Conservation (phyloP, 2,797 vertebrate genomes). For the Pogonophryne albipinna region DNA sequence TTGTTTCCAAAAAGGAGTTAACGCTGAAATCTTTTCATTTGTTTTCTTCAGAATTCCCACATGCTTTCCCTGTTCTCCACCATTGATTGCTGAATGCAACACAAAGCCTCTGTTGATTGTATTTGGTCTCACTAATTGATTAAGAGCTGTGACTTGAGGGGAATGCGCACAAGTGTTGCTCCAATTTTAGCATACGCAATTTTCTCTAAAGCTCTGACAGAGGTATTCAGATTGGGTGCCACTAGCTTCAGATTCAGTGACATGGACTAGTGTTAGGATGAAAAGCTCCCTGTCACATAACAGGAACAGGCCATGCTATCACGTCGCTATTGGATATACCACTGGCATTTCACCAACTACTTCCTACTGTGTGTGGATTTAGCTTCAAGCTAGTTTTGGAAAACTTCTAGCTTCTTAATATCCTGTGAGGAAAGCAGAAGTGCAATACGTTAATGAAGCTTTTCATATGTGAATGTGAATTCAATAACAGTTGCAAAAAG, state of each 20-base stretch:
- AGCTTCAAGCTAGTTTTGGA: background rate
- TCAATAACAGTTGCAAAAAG: background rate
- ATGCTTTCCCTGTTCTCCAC: constrained; percentile 44
- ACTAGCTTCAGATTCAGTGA: constrained; percentile 32
- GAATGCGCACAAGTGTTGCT: background rate
- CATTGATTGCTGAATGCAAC: constrained; percentile 44
- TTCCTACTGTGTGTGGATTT: background rate
- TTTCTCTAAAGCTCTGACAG: constrained; percentile 28
- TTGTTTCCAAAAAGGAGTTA: background rate
- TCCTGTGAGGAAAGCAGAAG: background rate
- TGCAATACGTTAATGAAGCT: background rate
- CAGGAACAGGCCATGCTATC: constrained; percentile 23
- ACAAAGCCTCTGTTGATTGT: constrained; percentile 39
- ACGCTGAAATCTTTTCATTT: background rate
- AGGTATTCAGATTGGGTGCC: constrained; percentile 15
- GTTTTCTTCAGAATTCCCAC: constrained; percentile 33
- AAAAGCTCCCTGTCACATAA: constrained; percentile 34
- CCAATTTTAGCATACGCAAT: background rate
- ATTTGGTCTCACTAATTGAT: constrained; percentile 54
- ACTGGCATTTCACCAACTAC: constrained; percentile 13
- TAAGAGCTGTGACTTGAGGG: constrained; percentile 10
- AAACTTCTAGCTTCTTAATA: background rate
- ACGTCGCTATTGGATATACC: constrained; percentile 8
- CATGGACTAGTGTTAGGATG: constrained; percentile 12
- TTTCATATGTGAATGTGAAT: background rate